Base-by-base conservation (phyloP, 1,140 invertebrate species). In the Drosophila funebris region DNA sequence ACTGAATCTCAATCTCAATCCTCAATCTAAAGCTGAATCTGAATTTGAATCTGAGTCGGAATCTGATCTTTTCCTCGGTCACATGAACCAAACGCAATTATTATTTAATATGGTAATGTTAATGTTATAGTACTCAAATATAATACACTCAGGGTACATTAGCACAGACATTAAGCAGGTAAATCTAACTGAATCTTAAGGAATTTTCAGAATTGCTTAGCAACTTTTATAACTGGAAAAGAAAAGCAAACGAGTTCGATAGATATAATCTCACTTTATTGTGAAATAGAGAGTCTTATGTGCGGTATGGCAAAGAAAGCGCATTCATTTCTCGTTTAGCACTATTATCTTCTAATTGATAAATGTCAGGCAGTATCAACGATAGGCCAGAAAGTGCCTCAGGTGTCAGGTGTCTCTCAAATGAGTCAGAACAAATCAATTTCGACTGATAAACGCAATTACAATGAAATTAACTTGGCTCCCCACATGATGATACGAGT, bases 331-430 rank as follows among this genome's bases (percentile, higher is more conserved):
- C 46, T 11, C 9, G 5, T 61, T 68, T 68, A 52, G 36, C 64
- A 60, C 44, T 33, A 43, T 68, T 61, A 61, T 52, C 46, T 14
- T 18, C 31, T 18, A 39, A 29, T 46, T 58, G 29, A 16, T 9
- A 37, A 57, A 48, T 48, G 36, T 53, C 6, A 27, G 8, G 8
- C 48, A 27, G 22, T 20, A 64, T 64, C 11, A n/a, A 3, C n/a
- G 44, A 7, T 48, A 46, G 67, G 41, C 58, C 16, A 24, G 22
- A 54, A 62, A 54, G 48, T 62, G 39, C 11, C 3, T 13, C 54
- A 72, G 69, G 62, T 72, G 69, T 72, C 69, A 72, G 69, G 69
- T 72, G 27, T n/a, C 27, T 44, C n/a, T 16, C 14, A 24, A n/a
- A 16, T 27, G 7, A 58, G 53, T 53, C 53, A 60, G 16, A 18